phyloP scores from a whole-genome alignment of 35 echinoderm and acorn worm species.

The Nesometra sesokonis region DNA sequence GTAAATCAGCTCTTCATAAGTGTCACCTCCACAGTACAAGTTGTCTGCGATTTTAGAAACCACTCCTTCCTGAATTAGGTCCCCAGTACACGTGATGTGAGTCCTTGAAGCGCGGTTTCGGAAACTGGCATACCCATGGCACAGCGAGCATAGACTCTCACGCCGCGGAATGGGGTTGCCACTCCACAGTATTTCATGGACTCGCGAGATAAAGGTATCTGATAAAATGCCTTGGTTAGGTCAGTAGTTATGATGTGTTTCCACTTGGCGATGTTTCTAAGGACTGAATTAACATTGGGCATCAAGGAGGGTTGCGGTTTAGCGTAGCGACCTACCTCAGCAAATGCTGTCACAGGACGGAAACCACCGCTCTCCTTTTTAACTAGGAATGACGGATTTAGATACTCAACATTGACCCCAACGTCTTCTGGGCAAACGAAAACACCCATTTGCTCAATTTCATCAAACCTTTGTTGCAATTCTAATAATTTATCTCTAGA shows the following conservation, averaged over 20 bases:
- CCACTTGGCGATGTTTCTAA: slow-evolving; percentile 12
- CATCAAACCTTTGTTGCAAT: slow-evolving; percentile 38
- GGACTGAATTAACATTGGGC: slow-evolving; percentile 25
- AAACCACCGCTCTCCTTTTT: not conserved
- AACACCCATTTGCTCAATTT: slow-evolving; percentile 29
- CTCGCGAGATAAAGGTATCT: not conserved
- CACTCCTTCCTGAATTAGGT: slow-evolving; percentile 23
- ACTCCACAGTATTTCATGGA: slow-evolving; percentile 57
- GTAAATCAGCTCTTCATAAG: slow-evolving; percentile 4
- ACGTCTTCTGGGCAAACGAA: slow-evolving; percentile 41
- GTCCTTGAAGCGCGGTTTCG: slow-evolving; percentile 17
- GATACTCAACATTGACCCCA: slow-evolving; percentile 23
- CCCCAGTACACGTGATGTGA: slow-evolving; percentile 33
- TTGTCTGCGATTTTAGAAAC: slow-evolving; percentile 38
- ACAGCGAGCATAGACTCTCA: slow-evolving; percentile 37
- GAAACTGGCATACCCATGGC: slow-evolving; percentile 49
- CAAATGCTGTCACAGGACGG: not conserved
- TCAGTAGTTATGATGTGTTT: slow-evolving; percentile 4
- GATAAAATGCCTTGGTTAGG: slow-evolving; percentile 4
- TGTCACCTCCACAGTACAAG: slow-evolving; percentile 29
- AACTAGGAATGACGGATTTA: slow-evolving; percentile 31
- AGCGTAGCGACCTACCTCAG: slow-evolving; percentile 7
- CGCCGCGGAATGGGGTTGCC: slow-evolving; percentile 25
- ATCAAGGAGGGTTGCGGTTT: slow-evolving; percentile 33
- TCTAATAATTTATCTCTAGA: slow-evolving; percentile 3